phyloP scores from a whole-genome alignment of 1,140 invertebrate species.

The Gonioctena quinquepunctata region DNA sequence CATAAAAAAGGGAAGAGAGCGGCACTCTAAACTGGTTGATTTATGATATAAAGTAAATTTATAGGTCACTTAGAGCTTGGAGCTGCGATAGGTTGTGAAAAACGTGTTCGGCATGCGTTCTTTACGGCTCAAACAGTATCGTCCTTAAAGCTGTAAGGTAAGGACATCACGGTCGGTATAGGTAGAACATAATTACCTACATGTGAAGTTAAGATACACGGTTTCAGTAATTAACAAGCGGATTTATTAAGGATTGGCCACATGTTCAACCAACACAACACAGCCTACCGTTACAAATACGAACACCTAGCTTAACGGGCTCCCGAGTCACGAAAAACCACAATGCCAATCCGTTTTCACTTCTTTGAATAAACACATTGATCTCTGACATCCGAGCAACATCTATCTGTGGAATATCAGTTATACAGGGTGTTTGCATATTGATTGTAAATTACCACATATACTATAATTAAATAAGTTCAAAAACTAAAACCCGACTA shows the following conservation, averaged over 20 bases:
- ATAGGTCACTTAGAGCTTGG: slow-evolving; percentile 35
- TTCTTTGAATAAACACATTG: slow-evolving; percentile 4
- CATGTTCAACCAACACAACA: slow-evolving; percentile 34
- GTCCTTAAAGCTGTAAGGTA: slow-evolving; percentile 25
- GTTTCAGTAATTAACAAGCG: slow-evolving; percentile 28
- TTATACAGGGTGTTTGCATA: no score
- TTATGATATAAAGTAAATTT: slow-evolving; percentile 31
- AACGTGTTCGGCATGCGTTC: slow-evolving; percentile 33
- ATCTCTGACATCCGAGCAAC: no score
- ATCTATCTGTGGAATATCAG: no score
- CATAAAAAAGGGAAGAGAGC: neutral
- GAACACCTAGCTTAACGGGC: slow-evolving; percentile 37
- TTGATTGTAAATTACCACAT: no score
- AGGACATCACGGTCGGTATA: slow-evolving; percentile 33
- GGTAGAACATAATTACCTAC: slow-evolving; percentile 36
- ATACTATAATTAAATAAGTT: no score
- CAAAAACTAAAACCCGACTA: no score
- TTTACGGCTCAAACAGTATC: slow-evolving; percentile 31
- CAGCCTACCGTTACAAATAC: slow-evolving; percentile 38
- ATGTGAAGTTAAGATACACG: slow-evolving; percentile 41
- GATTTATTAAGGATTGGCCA: slow-evolving; percentile 41
- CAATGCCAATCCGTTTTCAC: neutral
- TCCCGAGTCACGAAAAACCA: slow-evolving; percentile 40
- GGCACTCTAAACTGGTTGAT: slow-evolving; percentile 23
- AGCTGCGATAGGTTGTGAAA: slow-evolving; percentile 34